Percentiles rank a stretch among this genome's conserved stretches.
Conservation (phyloP, 2,113 vertebrate species). For the Ovis aries region ARS-UI_Ramb_v3.0 NC_056055.1:122792001-122792500, state of each 20-base stretch:
- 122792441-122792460: background rate
- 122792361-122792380: background rate
- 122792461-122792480: background rate
- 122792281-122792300: slow-evolving; percentile 22
- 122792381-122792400: background rate
- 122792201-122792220: slow-evolving; percentile 60
- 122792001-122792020: background rate
- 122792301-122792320: background rate
- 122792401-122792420: background rate
- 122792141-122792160: background rate
- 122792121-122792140: background rate
- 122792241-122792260: slow-evolving; percentile 44
- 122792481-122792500: background rate
- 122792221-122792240: slow-evolving; percentile 62
- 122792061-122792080: background rate
- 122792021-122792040: background rate
- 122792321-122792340: background rate
- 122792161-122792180: slow-evolving; percentile 57
- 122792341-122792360: background rate
- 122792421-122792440: background rate
- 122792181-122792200: background rate
- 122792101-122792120: background rate
- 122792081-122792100: too few species aligned
- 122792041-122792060: background rate
- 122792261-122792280: slow-evolving; percentile 29